Evolutionary conservation across 2,797 vertebrate species (phyloP).

Genomic region (Enteromius argenteus): DNA sequence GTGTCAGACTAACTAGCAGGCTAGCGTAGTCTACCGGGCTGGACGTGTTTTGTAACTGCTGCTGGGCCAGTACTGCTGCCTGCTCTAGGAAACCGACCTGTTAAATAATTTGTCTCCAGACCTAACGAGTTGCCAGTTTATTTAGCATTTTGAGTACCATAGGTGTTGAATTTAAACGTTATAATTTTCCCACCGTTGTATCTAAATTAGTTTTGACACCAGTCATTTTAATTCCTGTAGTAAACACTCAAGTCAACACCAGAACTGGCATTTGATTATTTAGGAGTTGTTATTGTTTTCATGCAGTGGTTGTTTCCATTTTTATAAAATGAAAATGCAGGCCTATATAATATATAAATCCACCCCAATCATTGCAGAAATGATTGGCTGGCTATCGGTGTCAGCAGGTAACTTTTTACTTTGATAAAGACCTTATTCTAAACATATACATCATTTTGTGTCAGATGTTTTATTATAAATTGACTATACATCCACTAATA

Average conservation of each 20-base stretch:
- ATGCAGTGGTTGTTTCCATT: not conserved
- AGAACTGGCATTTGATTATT: not conserved
- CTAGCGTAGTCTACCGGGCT: slow-evolving; percentile 31
- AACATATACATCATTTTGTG: too few relatives aligned
- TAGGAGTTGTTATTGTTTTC: not conserved
- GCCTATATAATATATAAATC: not conserved
- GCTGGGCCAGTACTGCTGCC: slow-evolving; percentile 15
- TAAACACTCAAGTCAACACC: not conserved
- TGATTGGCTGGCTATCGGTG: not conserved
- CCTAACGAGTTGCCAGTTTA: not conserved
- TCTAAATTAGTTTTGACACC: not conserved
- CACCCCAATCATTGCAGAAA: not conserved
- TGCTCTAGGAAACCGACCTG: not conserved
- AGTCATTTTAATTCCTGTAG: not conserved
- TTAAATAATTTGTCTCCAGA: slow-evolving; percentile 12
- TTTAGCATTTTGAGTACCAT: not conserved
- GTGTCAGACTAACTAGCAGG: slow-evolving; percentile 51
- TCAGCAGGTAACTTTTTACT: not conserved
- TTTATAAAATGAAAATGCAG: not conserved
- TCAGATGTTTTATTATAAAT: not conserved
- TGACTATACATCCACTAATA: not conserved
- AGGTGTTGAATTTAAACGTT: not conserved
- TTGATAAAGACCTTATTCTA: not conserved
- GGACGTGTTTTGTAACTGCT: slow-evolving; percentile 54
- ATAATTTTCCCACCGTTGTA: not conserved